phyloP scores from a whole-genome alignment of 2,113 vertebrate species.

The Ciconia boyciana region DNA sequence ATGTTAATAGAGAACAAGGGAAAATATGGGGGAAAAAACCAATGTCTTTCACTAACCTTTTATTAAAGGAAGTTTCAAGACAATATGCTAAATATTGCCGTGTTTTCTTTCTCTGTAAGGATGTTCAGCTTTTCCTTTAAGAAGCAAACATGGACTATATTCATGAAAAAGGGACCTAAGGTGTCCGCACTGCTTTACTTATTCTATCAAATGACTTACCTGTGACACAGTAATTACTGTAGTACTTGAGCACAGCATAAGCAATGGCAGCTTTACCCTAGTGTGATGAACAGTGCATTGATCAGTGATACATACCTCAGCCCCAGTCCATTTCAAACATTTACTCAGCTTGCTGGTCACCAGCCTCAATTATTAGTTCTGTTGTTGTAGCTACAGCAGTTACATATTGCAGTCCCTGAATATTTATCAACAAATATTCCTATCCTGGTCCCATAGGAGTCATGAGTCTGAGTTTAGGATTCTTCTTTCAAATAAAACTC shows the following conservation, averaged over 20 bases:
- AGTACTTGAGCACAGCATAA: neutral
- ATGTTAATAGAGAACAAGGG: neutral
- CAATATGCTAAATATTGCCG: neutral
- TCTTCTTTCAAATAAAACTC: neutral
- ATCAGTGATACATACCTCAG: neutral
- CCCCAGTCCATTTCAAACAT: neutral
- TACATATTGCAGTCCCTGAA: neutral
- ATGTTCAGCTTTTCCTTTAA: neutral
- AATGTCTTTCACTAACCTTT: neutral
- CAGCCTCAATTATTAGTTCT: neutral
- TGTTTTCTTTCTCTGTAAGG: neutral
- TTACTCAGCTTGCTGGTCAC: neutral
- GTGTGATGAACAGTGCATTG: neutral
- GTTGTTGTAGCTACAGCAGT: neutral
- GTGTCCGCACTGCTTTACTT: neutral
- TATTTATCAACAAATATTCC: neutral
- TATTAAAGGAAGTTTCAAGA: neutral
- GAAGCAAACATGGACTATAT: neutral
- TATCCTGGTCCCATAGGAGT: neutral
- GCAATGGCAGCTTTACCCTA: neutral
- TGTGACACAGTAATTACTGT: neutral
- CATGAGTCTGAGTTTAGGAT: neutral
- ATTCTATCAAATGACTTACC: neutral
- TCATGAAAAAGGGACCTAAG: neutral
- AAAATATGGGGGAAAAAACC: neutral